Evolutionary conservation across 2,888 invertebrate species (phyloP), one percentile per base, ranked within the genome.

Genomic region (Limenitis camilla): DNA sequence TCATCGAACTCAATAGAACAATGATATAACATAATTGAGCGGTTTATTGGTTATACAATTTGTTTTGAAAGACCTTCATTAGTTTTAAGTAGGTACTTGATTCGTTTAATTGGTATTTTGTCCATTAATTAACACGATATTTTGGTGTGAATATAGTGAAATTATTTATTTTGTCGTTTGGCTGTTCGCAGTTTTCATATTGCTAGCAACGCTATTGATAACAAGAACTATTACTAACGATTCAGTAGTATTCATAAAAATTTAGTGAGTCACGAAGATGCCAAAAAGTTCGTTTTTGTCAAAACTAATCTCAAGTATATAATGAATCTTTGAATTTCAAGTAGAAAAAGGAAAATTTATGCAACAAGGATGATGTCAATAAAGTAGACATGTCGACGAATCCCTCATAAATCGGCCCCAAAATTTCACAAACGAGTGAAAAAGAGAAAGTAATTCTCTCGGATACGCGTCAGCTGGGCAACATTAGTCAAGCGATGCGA

Each of bases 401-500:
- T 46, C 30, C 40, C 10, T 10, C 6, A 40, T 40, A 44, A 44
- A 44, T 44, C 10, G 33, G 32, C 32, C 36, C 48, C 38, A 40
- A 53, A 71, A 75, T 73, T 70, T 71, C 63, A 67, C 69, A 71
- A 71, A 64, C 69, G 71, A 65, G 65, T 68, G 72, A 71, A 75
- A 74, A 74, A 74, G 76, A 69, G 74, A 74, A 73, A 74, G 75
- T 75, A 71, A 76, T 71, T 74, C 71, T 69, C 72, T 76, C 69
- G 76, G 71, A 71, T 70, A 63, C 63, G 80, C 83, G 83, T 79
- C 85, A 84, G 83, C 84, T 84, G 85, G 76, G 65, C 74, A 68
- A 72, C 81, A 81, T 84, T 83, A 84, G 85, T 81, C 80, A 82
- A 70, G 62, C 82, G 83, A 81, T 72, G 82, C 80, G 85, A 79